Evolutionary conservation across 2,888 invertebrate species (phyloP).

Genomic region (Plagiodera versicolora): DNA sequence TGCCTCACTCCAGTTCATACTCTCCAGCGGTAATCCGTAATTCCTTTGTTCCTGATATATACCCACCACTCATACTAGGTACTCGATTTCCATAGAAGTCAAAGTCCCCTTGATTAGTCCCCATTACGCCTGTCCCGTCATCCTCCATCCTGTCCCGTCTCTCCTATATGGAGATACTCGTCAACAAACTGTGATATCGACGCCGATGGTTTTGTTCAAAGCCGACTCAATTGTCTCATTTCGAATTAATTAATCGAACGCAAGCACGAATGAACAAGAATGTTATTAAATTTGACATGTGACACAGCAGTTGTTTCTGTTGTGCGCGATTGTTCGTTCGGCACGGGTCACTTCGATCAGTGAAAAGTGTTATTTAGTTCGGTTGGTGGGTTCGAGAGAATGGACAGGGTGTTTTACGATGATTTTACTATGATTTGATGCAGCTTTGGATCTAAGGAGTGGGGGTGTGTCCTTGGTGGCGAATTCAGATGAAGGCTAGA

Average conservation of each 20-base stretch:
- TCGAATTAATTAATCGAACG: conserved; percentile 34
- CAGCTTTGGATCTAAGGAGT: too few relatives aligned
- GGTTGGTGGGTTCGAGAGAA: conserved; percentile 2
- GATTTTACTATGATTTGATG: conserved; percentile 3
- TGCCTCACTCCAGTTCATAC: too few relatives aligned
- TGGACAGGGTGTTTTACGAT: background rate
- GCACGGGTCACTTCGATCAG: conserved; percentile 3
- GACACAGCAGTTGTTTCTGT: conserved; percentile 31
- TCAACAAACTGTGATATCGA: conserved; percentile 2
- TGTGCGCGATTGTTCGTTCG: background rate
- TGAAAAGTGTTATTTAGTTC: conserved; percentile 7
- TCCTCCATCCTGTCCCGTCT: background rate
- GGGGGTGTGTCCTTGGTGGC: too few relatives aligned
- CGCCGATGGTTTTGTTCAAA: conserved; percentile 6
- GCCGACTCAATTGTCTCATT: conserved; percentile 25
- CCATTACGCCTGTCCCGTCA: background rate
- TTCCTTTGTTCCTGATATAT: background rate
- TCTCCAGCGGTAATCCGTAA: too few relatives aligned
- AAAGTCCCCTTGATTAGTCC: conserved; percentile 6
- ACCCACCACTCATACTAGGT: background rate
- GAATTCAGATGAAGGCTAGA: too few relatives aligned
- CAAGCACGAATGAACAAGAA: conserved; percentile 27
- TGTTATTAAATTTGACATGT: conserved; percentile 33
- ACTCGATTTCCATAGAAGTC: conserved; percentile 1
- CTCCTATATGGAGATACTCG: background rate